Base-by-base conservation (phyloP, 2,888 invertebrate genomes). In the Steromphala cineraria region DNA sequence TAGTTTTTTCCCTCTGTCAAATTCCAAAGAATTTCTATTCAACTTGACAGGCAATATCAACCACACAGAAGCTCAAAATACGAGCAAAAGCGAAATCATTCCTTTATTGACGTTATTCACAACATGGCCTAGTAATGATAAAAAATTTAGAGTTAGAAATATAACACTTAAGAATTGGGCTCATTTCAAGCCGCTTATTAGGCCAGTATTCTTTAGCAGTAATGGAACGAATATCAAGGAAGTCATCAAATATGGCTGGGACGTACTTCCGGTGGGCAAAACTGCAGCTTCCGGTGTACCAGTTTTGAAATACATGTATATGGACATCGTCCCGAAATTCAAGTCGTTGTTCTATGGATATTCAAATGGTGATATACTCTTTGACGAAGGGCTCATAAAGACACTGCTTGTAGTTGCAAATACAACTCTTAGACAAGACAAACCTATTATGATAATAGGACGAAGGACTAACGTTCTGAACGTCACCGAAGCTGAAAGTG, bases 281-380 rank as follows among this genome's bases (percentile, higher is more conserved):
- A 82, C 83, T n/a, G 84, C 87, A 4, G 86, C 87, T 2, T 84
- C 82, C 36, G 87, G 88, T 1, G 84, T 87, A 71, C 91, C 91
- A 0, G 84, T 91, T 17, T 74, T 91, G 36, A 89, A 89, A 77
- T 83, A 88, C 67, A 90, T 91, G 91, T 91, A 87, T 74, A 76
- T 83, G 31, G 87, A 90, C 53, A 88, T 85, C 10, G 87, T 87
- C 83, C 75, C 81, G 5, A 82, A 82, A 2, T 87, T 85, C 78
- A 87, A 87, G 53, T 86, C 89, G 10, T 81, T 83, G 13, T 89
- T 89, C 81, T 91, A 90, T 80, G 90, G 87, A 13, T 91, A 86
- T 76, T 84, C 87, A 13, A 91, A 91, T 79, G 89, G 89, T 13
- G 91, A 91, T 82, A 89, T 91, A 28, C 81, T 91, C 15, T 91